phyloP scores from a whole-genome alignment of 2,113 vertebrate genomes.

The Tringa solitaria region DNA sequence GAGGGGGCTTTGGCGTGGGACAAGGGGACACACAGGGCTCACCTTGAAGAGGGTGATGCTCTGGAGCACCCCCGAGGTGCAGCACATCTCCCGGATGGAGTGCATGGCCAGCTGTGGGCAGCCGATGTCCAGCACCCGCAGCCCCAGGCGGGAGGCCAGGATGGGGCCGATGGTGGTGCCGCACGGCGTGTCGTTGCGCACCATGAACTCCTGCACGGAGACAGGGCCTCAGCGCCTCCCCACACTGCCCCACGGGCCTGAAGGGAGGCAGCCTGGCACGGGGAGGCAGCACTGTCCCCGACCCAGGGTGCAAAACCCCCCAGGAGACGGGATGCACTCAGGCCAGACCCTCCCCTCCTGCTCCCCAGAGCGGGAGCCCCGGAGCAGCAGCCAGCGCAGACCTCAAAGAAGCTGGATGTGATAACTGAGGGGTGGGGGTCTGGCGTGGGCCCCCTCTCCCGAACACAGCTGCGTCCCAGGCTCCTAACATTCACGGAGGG shows the following conservation, averaged over 20 bases:
- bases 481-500: neutral
- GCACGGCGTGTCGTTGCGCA: slow-evolving; percentile 91
- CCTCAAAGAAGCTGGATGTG: accelerated
- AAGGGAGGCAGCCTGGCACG: neutral
- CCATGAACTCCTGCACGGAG: slow-evolving; percentile 87
- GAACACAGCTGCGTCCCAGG: neutral
- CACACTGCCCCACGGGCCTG: accelerated
- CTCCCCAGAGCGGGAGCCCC: neutral
- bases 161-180: slow-evolving; percentile 95
- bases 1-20: neutral
- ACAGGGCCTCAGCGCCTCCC: neutral
- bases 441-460: neutral
- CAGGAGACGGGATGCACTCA: accelerated
- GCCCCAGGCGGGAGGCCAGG: slow-evolving; percentile 87
- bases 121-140: slow-evolving; percentile 89
- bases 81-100: slow-evolving; percentile 97
- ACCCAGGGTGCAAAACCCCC: neutral
- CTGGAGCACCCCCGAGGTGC: slow-evolving; percentile 90
- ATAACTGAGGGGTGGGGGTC: neutral
- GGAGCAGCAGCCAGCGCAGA: neutral
- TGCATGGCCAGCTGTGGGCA: slow-evolving; percentile 96
- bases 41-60: slow-evolving; percentile 93
- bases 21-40: neutral
- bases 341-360: neutral
- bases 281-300: accelerated